Percentiles rank a stretch among this genome's conserved stretches.
Conservation (phyloP, 2,797 vertebrate species). For the Microctenopoma lineatum region DNA sequence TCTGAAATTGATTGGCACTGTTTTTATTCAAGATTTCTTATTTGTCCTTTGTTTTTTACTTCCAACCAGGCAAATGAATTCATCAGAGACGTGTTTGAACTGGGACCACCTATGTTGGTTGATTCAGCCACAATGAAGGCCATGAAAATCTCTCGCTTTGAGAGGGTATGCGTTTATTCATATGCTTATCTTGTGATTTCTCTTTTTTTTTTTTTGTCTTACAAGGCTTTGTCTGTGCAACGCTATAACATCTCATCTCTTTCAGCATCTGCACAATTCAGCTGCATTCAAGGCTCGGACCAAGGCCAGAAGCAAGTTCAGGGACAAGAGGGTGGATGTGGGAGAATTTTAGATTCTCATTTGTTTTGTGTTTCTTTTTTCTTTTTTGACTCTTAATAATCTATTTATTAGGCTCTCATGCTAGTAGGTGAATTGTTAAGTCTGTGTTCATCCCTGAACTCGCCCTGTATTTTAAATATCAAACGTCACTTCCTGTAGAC, state of each 20-base stretch:
- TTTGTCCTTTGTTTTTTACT: background rate
- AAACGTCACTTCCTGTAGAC: slow-evolving; percentile 13
- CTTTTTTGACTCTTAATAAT: slow-evolving; percentile 6
- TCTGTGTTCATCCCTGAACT: slow-evolving; percentile 8
- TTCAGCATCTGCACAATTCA: slow-evolving; percentile 96
- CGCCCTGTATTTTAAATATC: slow-evolving; percentile 8
- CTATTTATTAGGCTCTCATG: slow-evolving; percentile 43
- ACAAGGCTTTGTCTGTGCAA: slow-evolving; percentile 12
- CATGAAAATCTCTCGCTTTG: slow-evolving; percentile 96
- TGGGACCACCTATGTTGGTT: slow-evolving; percentile 93
- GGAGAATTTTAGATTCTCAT: slow-evolving; percentile 89
- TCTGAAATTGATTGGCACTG: background rate
- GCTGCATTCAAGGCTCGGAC: slow-evolving; percentile 98
- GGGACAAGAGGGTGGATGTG: slow-evolving; percentile 96
- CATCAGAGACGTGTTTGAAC: slow-evolving; percentile 96
- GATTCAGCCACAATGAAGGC: slow-evolving; percentile 93
- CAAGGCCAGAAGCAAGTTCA: slow-evolving; percentile 96
- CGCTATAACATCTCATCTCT: background rate
- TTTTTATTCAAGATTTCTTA: background rate
- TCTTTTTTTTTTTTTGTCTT: background rate
- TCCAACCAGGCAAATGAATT: slow-evolving; percentile 92
- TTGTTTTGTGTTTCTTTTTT: slow-evolving; percentile 5
- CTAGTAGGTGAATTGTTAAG: slow-evolving; percentile 38
- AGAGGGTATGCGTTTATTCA: slow-evolving; percentile 85
- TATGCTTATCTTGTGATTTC: too few relatives aligned